Evolutionary conservation across 2,797 vertebrate species (phyloP), one percentile per base, ranked within the genome.

Genomic region (Brachyalestes nurse): DNA sequence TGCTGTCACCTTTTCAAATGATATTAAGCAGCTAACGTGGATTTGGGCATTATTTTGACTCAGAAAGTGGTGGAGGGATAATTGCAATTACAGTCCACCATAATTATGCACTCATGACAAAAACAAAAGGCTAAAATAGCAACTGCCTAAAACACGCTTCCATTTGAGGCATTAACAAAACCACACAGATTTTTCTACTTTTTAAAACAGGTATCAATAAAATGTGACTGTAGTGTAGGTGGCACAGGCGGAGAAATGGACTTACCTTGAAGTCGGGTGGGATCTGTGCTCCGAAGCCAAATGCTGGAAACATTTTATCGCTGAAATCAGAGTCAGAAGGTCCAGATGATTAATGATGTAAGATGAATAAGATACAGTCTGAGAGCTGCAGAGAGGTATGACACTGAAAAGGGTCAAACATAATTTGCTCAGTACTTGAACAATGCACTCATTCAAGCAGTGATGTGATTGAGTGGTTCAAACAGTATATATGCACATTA

Each of bases 271-370:
- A 99, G 85, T 99, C 97, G 65, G 98, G 97, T 17, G 98, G 98
- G 94, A 99, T 99, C 91, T 97, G 95, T 81, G 96, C 98, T 88
- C 97, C 98, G 75, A 99, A 99, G 84, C 98, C 97, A 90, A 99
- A 99, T 2, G 97, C 97, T 53, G 98, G 97, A 90, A 99, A 99
- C 97, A 99, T 99, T 95, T 99, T 99, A 94, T 99, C 98, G 90
- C 98, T 99, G 90, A 83, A 93, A 91, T 74, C 58, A 86, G 88
- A 92, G 84, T 82, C 61, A 60, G 77, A 79, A 78, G 81, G 83
- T 23, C 42, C 45, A 5, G 17, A 57, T 57, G 77, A 82, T 73
- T 82, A 76, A 73, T 69, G 21, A 51, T n/a, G 9, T 5, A 5
- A 40, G 60, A 45, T 64, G 81, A 40, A 75, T 73, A 13, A 38